Evolutionary conservation across 2,113 vertebrate genomes (phyloP).

Genomic region (Megaceryle maxima): DNA sequence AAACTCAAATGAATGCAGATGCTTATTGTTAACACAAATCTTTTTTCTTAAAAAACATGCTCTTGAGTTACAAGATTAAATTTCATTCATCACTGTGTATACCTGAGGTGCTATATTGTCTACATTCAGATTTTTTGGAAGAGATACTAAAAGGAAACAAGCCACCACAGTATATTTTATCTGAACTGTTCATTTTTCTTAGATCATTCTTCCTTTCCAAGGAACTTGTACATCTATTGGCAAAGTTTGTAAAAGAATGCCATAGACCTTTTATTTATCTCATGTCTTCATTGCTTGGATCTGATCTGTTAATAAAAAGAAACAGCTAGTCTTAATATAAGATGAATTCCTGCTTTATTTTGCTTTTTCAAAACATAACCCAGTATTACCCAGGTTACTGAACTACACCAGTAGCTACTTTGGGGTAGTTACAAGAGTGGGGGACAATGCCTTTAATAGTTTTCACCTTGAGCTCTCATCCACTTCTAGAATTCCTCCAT

Average conservation of each 20-base stretch:
- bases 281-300: constrained; percentile 82
- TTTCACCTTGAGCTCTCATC: background rate
- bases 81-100: constrained; percentile 34
- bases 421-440: background rate
- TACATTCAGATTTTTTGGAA: constrained; percentile 61
- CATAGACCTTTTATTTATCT: constrained; percentile 45
- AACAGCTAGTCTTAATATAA: background rate
- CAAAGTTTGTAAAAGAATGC: background rate
- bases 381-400: background rate
- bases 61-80: constrained; percentile 9
- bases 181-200: background rate
- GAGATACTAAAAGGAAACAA: constrained; percentile 44
- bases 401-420: background rate
- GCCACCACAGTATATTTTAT: constrained; percentile 32
- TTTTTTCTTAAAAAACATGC: background rate
- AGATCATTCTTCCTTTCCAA: constrained; percentile 27
- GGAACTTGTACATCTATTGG: background rate
- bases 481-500: background rate
- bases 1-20: constrained; percentile 41
- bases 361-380: background rate
- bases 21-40: background rate
- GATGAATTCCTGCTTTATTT: background rate
- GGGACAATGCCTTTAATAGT: background rate
- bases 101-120: constrained; percentile 40
- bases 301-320: constrained; percentile 77